Conservation (phyloP, 2,797 vertebrate species). For the Orestias chungarensis region DNA sequence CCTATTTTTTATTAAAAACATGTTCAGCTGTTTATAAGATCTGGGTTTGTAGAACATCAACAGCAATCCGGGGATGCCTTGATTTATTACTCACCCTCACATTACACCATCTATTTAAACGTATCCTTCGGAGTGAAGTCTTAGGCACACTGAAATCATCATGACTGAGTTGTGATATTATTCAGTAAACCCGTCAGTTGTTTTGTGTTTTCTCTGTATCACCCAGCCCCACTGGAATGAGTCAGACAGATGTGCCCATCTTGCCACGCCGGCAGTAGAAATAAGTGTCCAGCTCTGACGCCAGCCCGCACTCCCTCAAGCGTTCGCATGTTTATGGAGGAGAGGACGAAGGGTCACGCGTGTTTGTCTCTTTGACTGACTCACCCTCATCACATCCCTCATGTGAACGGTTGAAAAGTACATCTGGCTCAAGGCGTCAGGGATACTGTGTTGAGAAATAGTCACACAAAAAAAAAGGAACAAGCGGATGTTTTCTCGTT, state of each 20-base stretch:
- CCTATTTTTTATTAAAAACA: background rate
- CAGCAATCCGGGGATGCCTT: background rate
- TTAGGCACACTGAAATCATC: background rate
- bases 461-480: slow-evolving; percentile 4
- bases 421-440: slow-evolving; percentile 59
- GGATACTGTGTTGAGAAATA: slow-evolving; percentile 47
- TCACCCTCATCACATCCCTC: slow-evolving; percentile 63
- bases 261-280: slow-evolving; percentile 38
- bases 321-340: slow-evolving; percentile 32
- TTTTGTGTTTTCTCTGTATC: slow-evolving; percentile 5
- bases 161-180: background rate
- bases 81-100: background rate
- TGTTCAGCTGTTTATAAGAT: background rate
- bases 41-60: background rate
- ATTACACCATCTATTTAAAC: background rate
- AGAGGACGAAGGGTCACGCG: slow-evolving; percentile 46
- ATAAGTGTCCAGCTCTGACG: slow-evolving; percentile 55
- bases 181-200: slow-evolving; percentile 6
- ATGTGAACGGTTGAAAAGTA: slow-evolving; percentile 68
- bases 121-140: slow-evolving; percentile 7
- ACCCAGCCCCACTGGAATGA: slow-evolving; percentile 15
- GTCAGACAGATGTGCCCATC: slow-evolving; percentile 29
- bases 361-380: slow-evolving; percentile 62
- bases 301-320: slow-evolving; percentile 58
- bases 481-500: slow-evolving; percentile 18